Evolutionary conservation across 2,113 vertebrate species (phyloP).

Genomic region (Antechinus flavipes): DNA sequence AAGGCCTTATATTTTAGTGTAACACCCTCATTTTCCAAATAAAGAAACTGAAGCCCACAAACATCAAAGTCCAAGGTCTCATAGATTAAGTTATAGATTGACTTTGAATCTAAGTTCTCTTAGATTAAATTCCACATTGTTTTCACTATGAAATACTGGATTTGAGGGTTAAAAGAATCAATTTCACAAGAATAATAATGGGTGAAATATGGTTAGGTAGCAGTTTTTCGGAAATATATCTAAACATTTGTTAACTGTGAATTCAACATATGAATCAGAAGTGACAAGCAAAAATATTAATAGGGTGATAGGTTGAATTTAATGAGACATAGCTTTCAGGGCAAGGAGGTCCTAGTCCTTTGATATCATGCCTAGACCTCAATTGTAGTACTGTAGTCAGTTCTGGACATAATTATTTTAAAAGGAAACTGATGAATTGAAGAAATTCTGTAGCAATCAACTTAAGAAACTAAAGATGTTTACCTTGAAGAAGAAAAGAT

Average conservation of each 20-base stretch:
- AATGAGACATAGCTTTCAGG: background rate
- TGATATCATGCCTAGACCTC: background rate
- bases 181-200: background rate
- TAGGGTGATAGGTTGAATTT: background rate
- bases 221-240: background rate
- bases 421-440: background rate
- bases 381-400: background rate
- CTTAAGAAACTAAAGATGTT: background rate
- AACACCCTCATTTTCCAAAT: background rate
- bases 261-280: background rate
- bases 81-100: background rate
- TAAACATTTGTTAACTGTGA: background rate
- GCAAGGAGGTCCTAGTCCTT: background rate
- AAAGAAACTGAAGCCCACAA: background rate
- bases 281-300: background rate
- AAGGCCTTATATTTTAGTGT: background rate
- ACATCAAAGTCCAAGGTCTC: background rate
- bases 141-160: background rate
- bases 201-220: background rate
- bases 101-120: background rate
- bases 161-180: background rate
- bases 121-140: background rate
- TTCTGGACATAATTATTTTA: background rate
- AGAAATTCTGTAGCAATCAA: background rate
- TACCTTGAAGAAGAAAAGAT: background rate